Conservation (phyloP, 92 coral and sea anemone species). For the Virgularia gustaviana region DNA sequence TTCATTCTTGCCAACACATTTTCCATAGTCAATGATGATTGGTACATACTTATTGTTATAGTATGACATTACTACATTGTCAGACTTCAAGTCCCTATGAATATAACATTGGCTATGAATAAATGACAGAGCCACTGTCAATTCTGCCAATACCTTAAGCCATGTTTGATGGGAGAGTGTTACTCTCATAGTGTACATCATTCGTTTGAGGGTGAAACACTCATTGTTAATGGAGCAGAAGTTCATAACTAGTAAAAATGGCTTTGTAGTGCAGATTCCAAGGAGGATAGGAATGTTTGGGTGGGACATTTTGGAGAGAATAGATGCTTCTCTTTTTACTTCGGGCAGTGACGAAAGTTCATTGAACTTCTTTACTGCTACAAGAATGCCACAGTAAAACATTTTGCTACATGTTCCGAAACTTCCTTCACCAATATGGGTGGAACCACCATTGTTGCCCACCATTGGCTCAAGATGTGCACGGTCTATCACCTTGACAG, state of each 20-base stretch:
- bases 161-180: not conserved
- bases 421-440: conserved; percentile 8
- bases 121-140: not conserved
- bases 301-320: not conserved
- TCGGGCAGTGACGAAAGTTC: not conserved
- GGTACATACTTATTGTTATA: not conserved
- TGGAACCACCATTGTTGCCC: not conserved
- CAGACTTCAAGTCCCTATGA: conserved; percentile 18
- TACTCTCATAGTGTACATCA: not conserved
- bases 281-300: conserved; percentile 3
- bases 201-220: not conserved
- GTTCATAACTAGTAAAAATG: conserved; percentile 3
- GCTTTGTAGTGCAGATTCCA: conserved; percentile 1
- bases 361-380: conserved; percentile 18
- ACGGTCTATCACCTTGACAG: conserved; percentile 1
- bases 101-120: not conserved
- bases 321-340: conserved; percentile 1
- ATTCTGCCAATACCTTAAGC: not conserved
- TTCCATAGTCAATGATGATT: conserved; percentile 15
- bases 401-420: conserved; percentile 19
- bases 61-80: conserved; percentile 8
- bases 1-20: not conserved
- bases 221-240: not conserved
- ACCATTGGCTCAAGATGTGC: not conserved
- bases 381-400: conserved; percentile 5